A percentile compares a stretch with the other conserved stretches of the same genome.
phyloP scores from a whole-genome alignment of 2,888 invertebrate genomes.

The Ornithoptera alexandrae region DNA sequence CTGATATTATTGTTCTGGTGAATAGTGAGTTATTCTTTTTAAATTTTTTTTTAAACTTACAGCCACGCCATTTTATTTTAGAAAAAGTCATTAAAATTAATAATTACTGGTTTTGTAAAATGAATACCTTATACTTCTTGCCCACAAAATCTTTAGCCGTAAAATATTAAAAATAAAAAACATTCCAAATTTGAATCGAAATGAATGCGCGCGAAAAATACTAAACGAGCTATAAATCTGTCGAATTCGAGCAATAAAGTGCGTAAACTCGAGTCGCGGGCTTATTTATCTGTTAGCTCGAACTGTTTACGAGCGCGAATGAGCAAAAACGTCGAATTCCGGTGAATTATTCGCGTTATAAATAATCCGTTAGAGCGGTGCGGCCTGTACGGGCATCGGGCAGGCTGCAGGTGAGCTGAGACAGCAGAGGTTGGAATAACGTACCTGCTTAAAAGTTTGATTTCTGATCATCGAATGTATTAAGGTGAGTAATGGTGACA shows the following conservation, averaged over 20 bases:
- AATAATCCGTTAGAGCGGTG: slow-evolving; percentile 1
- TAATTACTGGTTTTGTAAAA: too few species aligned
- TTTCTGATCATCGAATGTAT: too few species aligned
- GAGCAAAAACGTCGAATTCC: slow-evolving; percentile 5
- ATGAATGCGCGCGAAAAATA: background rate
- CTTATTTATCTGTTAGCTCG: slow-evolving; percentile 1
- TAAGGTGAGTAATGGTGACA: too few species aligned
- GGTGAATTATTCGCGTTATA: background rate
- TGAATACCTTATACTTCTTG: too few species aligned
- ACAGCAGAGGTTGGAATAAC: background rate
- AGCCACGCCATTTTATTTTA: too few species aligned
- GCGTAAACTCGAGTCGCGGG: background rate
- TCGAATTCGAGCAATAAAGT: slow-evolving; percentile 1
- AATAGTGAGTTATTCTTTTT: too few species aligned
- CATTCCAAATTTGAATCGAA: background rate
- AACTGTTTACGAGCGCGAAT: slow-evolving; percentile 3
- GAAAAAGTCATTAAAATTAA: too few species aligned
- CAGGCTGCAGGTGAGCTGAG: background rate
- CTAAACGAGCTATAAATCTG: background rate
- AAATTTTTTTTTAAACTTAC: too few species aligned
- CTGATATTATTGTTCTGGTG: too few species aligned
- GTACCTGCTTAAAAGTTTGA: too few species aligned
- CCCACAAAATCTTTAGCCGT: too few species aligned
- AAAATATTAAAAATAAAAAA: slow-evolving; percentile 6
- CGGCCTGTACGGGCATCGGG: background rate